phyloP scores from a whole-genome alignment of 2,797 vertebrate genomes.

The Agapornis canus region DNA sequence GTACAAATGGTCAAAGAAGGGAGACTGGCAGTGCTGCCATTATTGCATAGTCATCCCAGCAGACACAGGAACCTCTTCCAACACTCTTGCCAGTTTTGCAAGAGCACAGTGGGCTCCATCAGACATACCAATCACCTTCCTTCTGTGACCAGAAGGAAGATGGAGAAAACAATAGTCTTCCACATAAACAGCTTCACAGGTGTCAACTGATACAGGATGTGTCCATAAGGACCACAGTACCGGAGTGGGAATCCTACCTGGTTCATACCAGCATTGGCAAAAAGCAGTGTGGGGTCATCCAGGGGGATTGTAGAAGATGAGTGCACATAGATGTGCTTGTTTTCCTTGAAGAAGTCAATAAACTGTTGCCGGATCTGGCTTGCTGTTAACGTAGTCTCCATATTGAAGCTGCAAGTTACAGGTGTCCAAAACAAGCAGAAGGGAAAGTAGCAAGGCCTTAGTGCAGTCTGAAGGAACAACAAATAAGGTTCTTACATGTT shows the following conservation, averaged over 20 bases:
- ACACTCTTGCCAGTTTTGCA: not conserved
- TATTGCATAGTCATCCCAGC: not conserved
- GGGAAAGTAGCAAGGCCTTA: not conserved
- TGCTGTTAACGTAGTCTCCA: slow-evolving; percentile 86
- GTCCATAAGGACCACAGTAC: rapidly evolving
- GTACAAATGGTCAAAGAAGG: not conserved
- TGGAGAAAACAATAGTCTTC: not conserved
- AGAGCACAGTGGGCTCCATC: not conserved
- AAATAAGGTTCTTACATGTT: rapidly evolving
- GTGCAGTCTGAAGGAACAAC: not conserved
- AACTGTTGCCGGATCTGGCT: slow-evolving; percentile 93
- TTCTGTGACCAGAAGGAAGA: not conserved
- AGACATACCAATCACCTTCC: not conserved
- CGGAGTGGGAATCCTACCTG: slow-evolving; percentile 81
- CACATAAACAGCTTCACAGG: not conserved
- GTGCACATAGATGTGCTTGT: slow-evolving; percentile 92
- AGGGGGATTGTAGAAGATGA: slow-evolving; percentile 91
- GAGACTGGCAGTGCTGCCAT: not conserved
- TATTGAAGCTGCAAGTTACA: slow-evolving; percentile 67
- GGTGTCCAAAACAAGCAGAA: not conserved
- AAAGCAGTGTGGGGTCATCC: slow-evolving; percentile 96
- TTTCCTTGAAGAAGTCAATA: slow-evolving; percentile 90
- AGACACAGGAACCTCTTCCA: not conserved
- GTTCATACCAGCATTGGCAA: slow-evolving; percentile 99
- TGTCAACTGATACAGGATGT: not conserved